Evolutionary conservation across 2,888 invertebrate genomes (phyloP), one percentile per base, ranked within the genome.

Genomic region (Pseudolycoriella hygida): DNA sequence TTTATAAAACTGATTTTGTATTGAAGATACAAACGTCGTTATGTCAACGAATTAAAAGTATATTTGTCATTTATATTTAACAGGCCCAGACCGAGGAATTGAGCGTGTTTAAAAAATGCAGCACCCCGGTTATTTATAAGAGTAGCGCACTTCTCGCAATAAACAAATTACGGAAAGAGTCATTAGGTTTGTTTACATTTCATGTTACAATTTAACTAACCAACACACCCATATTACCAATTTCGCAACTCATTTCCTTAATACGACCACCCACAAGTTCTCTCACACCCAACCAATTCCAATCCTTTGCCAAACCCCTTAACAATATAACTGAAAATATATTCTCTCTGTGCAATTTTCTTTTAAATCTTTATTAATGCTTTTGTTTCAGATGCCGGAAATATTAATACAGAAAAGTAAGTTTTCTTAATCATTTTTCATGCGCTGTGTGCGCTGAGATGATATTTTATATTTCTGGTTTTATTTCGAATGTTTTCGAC

Each of bases 141-240:
- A 84, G 78, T 58, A 84, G 83, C 34, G 79, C 80, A 48, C 74
- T 82, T 66, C 60, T 85, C 51, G 69, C 81, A 42, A 73, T 82
- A 15, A 80, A 79, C 59, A 73, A 82, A 57, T 59, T 83, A 50
- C 69, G 78, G 47, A 83, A 81, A 61, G 82, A 83, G 60, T 62
- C 66, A 5, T 50, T 56, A 19, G 53, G 60, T 49, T 51, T 47
- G n/a, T n/a, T 37, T 12, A 37, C 14, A 12, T 37, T 5, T n/a
- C 4, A 5, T 37, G 11, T 12, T 37, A 4, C 37, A 5, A 5
- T 37, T 6, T n/a, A n/a, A 37, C 37, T 14, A 12, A 37, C 37
- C 15, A 37, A 3, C 37, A 37, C n/a, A 5, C 4, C 37, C 15
- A 37, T 25, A 8, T 8, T 6, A 25, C 25, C 25, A 25, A 25